Base-by-base conservation (phyloP, 2,797 vertebrate species). In the Scolopax bukidnonensis region DNA sequence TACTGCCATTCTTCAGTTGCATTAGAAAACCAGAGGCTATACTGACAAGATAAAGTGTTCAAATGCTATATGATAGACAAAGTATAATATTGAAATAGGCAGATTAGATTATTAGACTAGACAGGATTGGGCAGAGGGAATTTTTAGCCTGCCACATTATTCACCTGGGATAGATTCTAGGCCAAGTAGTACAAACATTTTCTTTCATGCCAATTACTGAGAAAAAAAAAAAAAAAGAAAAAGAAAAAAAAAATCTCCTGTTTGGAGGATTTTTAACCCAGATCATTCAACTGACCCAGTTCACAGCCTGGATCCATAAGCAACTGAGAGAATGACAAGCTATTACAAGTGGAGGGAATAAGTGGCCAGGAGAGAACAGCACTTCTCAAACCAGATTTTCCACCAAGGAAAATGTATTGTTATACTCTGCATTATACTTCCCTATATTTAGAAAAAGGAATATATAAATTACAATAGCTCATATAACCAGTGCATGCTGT, bases 401-500 rank as follows among this genome's bases (percentile, higher is more conserved):
- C 70, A 97, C 51, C 70, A 89, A 95, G 81, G 78, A 89, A 87
- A 95, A 80, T 38, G 51, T n/a, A 56, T 77, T 92, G 89, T 80
- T 87, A 74, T 92, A 75, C 64, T 83, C 61, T 38, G 53, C 56
- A 81, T 77, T 85, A 70, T 80, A 50, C 48, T 80, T 82, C 32
- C 27, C 90, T 59, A 33, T 80, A 93, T 93, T 94, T 89, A 93
- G 60, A 89, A 78, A 28, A 82, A 76, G 45, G 45, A 89, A 89
- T 89, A 95, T 51, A 87, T 83, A 92, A 89, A 96, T 92, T 61
- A 91, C 81, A 96, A 95, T 75, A 87, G 74, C 64, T 93, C 50
- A 87, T 27, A 74, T 59, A 94, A 95, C 59, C 56, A 70, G 90
- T 21, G 67, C 60, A 50, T 19, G 48, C 81, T 77, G 75, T 71